Evolutionary conservation across 1,140 invertebrate genomes (phyloP).

Genomic region (Melanaphis sacchari): DNA sequence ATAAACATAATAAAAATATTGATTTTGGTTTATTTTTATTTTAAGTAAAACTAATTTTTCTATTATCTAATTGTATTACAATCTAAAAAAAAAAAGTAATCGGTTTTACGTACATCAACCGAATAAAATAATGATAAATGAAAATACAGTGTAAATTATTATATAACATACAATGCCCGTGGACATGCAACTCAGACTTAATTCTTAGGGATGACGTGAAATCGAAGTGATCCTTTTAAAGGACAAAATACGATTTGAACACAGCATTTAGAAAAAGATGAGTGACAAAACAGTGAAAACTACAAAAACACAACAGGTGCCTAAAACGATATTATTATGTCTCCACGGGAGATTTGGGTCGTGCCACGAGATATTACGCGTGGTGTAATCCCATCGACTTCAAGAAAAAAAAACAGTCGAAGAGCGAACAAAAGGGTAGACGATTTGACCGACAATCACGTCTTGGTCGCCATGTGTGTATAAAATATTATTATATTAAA

Average conservation of each 20-base stretch:
- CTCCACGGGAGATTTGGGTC: not conserved
- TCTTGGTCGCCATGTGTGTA: not conserved
- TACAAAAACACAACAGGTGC: constrained; percentile 12
- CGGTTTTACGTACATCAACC: not conserved
- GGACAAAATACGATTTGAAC: not conserved
- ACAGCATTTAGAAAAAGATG: not conserved
- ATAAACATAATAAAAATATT: not conserved
- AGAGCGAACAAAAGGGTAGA: not conserved
- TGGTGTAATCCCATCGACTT: not conserved
- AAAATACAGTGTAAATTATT: not conserved
- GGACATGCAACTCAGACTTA: not conserved
- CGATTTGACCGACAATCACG: not conserved
- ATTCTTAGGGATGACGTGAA: not conserved
- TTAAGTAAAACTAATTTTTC: too few relatives aligned
- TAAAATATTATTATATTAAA: not conserved
- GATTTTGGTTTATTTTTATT: too few relatives aligned
- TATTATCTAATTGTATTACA: not conserved
- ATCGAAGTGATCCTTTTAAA: not conserved
- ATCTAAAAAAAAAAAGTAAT: not conserved
- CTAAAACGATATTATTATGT: constrained; percentile 5
- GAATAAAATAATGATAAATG: not conserved
- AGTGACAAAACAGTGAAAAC: not conserved
- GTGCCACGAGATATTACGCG: not conserved
- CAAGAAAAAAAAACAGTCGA: not conserved
- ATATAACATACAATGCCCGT: not conserved